phyloP scores from a whole-genome alignment of 2,888 invertebrate genomes.

The Malachius bipustulatus region DNA sequence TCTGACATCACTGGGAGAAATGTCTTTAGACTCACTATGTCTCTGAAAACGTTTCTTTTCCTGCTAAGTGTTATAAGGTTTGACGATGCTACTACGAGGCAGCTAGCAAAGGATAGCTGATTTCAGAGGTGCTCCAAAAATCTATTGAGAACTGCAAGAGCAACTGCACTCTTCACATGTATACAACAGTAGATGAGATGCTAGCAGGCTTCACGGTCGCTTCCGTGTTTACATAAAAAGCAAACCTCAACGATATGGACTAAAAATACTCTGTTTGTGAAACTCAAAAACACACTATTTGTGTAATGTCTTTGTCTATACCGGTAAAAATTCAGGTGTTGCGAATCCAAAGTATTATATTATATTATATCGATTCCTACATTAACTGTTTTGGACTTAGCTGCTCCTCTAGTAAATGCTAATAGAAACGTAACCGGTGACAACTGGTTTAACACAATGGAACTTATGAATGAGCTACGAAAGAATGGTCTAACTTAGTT shows the following conservation, averaged over 20 bases:
- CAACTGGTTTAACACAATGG: constrained; percentile 22
- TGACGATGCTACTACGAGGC: constrained; percentile 18
- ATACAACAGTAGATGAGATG: constrained; percentile 13
- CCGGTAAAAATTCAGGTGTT: constrained; percentile 12
- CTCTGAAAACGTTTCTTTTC: constrained; percentile 16
- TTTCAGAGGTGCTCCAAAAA: constrained; percentile 14
- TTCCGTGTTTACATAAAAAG: constrained; percentile 9
- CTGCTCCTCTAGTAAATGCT: constrained; percentile 13
- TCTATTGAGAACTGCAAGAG: constrained; percentile 16
- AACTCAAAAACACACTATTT: no score
- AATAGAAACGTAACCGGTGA: constrained; percentile 23
- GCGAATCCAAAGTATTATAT: constrained; percentile 11
- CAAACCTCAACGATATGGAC: no score
- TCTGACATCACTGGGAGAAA: constrained; percentile 20
- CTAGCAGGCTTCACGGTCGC: constrained; percentile 6
- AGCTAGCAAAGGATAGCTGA: constrained; percentile 12
- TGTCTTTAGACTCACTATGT: no score
- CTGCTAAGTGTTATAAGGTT: constrained; percentile 19
- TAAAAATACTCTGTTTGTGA: no score
- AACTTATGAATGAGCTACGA: constrained; percentile 15
- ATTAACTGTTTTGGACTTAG: constrained; percentile 15
- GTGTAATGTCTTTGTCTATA: no score
- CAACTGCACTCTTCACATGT: constrained; percentile 11
- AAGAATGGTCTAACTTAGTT: constrained; percentile 17
- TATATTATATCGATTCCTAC: constrained; percentile 17